phyloP scores from a whole-genome alignment of 1,140 invertebrate species.

The Theocolax elegans region DNA sequence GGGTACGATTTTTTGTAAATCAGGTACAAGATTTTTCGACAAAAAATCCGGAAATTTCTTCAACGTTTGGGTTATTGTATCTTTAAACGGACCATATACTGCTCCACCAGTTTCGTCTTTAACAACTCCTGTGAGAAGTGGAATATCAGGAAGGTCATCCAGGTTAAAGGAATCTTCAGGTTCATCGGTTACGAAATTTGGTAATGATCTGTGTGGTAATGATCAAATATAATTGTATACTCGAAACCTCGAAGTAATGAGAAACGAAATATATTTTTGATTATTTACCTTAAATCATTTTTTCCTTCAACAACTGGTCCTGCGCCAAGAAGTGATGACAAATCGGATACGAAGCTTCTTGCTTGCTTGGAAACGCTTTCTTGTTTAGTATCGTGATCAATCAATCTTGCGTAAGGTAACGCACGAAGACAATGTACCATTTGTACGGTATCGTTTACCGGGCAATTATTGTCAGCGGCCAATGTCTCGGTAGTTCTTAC shows the following conservation, averaged over 20 bases:
- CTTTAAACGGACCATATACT: conserved; percentile 68
- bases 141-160: conserved; percentile 69
- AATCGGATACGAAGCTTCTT: conserved; percentile 66
- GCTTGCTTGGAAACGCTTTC: conserved; percentile 61
- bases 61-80: conserved; percentile 66
- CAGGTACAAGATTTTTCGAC: conserved; percentile 66
- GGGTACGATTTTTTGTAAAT: conserved; percentile 56
- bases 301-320: conserved; percentile 74
- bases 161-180: conserved; percentile 71
- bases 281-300: conserved; percentile 68
- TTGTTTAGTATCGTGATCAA: conserved; percentile 65
- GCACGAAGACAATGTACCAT: conserved; percentile 72
- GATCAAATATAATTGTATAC: background rate
- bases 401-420: conserved; percentile 59
- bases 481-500: conserved; percentile 65
- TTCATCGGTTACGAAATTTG: conserved; percentile 69
- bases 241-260: background rate
- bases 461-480: conserved; percentile 70
- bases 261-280: background rate
- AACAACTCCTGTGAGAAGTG: conserved; percentile 77
- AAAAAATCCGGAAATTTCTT: conserved; percentile 69
- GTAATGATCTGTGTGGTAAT: conserved; percentile 70
- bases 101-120: conserved; percentile 76
- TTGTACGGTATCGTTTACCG: conserved; percentile 63
- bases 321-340: conserved; percentile 61